Percentiles rank a stretch among this genome's conserved stretches.
These are phyloP conservation scores for Eristalis pertinax DNA, from an alignment of 2,888 invertebrate species.

Conservation along the genomic window DNA sequence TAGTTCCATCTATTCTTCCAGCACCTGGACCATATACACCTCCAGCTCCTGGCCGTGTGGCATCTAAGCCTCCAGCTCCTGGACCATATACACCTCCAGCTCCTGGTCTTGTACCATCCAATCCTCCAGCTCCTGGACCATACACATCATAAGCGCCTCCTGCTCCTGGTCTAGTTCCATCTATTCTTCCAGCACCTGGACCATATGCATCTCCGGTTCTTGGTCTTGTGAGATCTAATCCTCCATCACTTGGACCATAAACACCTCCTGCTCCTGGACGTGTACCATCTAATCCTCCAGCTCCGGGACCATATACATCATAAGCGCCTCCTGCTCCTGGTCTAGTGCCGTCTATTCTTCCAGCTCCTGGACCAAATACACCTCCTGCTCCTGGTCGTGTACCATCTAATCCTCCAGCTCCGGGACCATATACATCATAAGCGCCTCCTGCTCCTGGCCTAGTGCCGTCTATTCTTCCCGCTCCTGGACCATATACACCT, in stretches of 20 bases:
- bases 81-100: slow-evolving; percentile 11
- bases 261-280: not conserved
- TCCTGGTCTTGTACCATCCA: slow-evolving; percentile 30
- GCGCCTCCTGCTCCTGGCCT: slow-evolving; percentile 14
- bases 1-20: slow-evolving; percentile 5
- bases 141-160: not conserved
- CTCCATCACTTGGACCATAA: not conserved
- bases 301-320: not conserved
- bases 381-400: not conserved
- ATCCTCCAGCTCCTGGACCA: not conserved
- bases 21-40: slow-evolving; percentile 8
- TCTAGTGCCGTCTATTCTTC: not conserved
- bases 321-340: not conserved
- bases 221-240: not conserved
- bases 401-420: no score
- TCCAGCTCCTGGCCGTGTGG: not conserved
- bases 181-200: not conserved
- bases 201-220: not conserved
- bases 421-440: not conserved
- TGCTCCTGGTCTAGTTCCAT: not conserved
- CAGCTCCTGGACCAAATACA: no score
- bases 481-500: not conserved
- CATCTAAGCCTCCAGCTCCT: slow-evolving; percentile 16
- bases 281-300: not conserved
- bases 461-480: slow-evolving; percentile 10